phyloP scores from a whole-genome alignment of 2,113 vertebrate genomes.

The Calypte anna region DNA sequence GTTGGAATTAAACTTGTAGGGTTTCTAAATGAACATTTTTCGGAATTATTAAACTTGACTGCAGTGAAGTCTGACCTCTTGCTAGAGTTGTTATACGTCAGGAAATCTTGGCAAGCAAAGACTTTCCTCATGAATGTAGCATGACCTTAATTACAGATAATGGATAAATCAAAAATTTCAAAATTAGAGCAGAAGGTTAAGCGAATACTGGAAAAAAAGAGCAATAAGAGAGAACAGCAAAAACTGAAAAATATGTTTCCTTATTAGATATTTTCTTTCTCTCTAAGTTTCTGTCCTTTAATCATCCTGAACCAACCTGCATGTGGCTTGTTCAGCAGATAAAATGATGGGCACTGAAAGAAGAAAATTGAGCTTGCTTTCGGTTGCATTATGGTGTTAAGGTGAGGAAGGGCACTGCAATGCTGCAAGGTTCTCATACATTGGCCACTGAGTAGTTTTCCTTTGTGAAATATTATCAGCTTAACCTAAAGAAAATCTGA shows the following conservation, averaged over 20 bases:
- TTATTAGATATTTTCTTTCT: neutral
- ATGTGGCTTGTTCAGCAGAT: neutral
- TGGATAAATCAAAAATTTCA: constrained; percentile 17
- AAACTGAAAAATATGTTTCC: constrained; percentile 15
- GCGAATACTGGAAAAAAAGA: neutral
- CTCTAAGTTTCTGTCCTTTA: neutral
- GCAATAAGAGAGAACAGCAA: neutral
- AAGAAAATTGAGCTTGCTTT: neutral
- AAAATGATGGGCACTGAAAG: neutral
- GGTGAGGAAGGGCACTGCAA: neutral
- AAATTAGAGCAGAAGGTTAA: constrained; percentile 14
- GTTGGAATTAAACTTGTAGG: neutral
- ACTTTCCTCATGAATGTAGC: neutral
- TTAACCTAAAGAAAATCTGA: neutral
- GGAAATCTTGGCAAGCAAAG: neutral
- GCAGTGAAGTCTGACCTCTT: neutral
- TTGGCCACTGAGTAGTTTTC: neutral
- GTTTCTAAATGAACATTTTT: constrained; percentile 33
- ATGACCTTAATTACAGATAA: constrained; percentile 4
- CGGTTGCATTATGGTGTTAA: neutral
- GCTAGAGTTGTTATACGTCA: neutral
- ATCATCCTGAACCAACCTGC: neutral
- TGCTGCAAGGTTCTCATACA: neutral
- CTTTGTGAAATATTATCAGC: neutral
- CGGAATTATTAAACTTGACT: neutral